Conservation (phyloP, 1,140 invertebrate genomes). For the Nixonia krombeini region DNA sequence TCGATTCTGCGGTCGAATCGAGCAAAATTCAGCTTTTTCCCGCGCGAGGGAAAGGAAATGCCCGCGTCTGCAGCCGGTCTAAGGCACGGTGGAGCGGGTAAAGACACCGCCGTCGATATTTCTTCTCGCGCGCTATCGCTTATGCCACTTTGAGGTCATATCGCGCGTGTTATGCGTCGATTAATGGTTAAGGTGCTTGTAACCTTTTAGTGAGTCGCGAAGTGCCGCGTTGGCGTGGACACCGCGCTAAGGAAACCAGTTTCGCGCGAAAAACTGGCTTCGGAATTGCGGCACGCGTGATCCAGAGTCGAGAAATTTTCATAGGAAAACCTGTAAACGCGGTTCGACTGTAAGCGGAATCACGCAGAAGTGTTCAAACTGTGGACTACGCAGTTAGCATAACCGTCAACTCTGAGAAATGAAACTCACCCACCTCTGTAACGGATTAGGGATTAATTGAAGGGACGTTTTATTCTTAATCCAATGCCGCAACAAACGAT, state of each 20-base stretch:
- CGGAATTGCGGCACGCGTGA: background rate
- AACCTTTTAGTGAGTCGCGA: conserved; percentile 38
- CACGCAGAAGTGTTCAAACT: too few species aligned
- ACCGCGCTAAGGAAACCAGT: conserved; percentile 34
- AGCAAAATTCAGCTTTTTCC: too few species aligned
- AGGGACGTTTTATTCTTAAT: too few species aligned
- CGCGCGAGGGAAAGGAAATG: conserved; percentile 20
- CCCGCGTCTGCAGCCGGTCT: too few species aligned
- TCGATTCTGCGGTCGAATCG: too few species aligned
- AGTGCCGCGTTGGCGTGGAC: conserved; percentile 39
- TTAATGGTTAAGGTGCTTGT: conserved; percentile 35
- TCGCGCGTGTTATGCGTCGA: conserved; percentile 26
- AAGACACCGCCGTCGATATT: conserved; percentile 37
- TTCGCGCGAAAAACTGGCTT: conserved; percentile 31
- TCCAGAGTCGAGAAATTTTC: background rate
- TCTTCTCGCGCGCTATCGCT: conserved; percentile 32
- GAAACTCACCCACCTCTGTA: too few species aligned
- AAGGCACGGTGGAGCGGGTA: conserved; percentile 23
- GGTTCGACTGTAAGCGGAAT: background rate
- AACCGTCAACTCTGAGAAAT: too few species aligned
- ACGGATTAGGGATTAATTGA: too few species aligned
- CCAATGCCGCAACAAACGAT: too few species aligned
- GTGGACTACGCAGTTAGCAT: too few species aligned
- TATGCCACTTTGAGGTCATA: conserved; percentile 44
- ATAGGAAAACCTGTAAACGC: background rate